Evolutionary conservation across 1,140 invertebrate species (phyloP).

Genomic region (Archegozetes longisetosus): DNA sequence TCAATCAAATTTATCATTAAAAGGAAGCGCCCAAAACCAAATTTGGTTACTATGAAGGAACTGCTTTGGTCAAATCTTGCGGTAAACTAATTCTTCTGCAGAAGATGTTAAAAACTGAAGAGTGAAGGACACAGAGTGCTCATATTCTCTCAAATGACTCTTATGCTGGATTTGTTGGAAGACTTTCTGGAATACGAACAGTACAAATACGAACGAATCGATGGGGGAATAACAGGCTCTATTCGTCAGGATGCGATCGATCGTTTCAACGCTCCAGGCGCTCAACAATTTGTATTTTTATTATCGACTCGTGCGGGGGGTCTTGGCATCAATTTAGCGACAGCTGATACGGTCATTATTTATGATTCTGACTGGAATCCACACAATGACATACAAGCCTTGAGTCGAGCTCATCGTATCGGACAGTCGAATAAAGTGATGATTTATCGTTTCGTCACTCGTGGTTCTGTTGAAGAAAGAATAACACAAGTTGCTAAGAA

Average conservation of each 20-base stretch:
- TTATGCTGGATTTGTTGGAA: slow-evolving; percentile 97
- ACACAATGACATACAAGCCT: slow-evolving; percentile 98
- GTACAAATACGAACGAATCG: slow-evolving; percentile 98
- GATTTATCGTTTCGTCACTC: slow-evolving; percentile 99
- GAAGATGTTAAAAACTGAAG: slow-evolving; percentile 84
- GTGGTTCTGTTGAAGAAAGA: slow-evolving; percentile 95
- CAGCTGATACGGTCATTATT: slow-evolving; percentile 96
- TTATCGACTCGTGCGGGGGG: slow-evolving; percentile 95
- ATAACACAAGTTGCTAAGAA: slow-evolving; percentile 95
- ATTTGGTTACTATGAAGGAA: slow-evolving; percentile 86
- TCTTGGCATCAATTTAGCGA: slow-evolving; percentile 96
- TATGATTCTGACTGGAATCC: slow-evolving; percentile 99
- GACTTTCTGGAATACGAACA: slow-evolving; percentile 94
- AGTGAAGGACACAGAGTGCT: slow-evolving; percentile 88
- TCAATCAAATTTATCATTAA: too few species aligned
- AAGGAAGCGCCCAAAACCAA: slow-evolving; percentile 64
- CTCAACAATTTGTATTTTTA: slow-evolving; percentile 91
- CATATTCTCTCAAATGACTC: slow-evolving; percentile 99
- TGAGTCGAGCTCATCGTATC: slow-evolving; percentile 95
- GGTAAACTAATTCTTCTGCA: slow-evolving; percentile 88
- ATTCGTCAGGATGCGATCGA: slow-evolving; percentile 96
- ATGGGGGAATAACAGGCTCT: slow-evolving; percentile 90
- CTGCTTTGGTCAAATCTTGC: slow-evolving; percentile 76
- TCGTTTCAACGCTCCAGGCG: slow-evolving; percentile 58
- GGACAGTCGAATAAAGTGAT: slow-evolving; percentile 98